phyloP scores from a whole-genome alignment of 1,140 invertebrate species.

The Ostrea edulis region DNA sequence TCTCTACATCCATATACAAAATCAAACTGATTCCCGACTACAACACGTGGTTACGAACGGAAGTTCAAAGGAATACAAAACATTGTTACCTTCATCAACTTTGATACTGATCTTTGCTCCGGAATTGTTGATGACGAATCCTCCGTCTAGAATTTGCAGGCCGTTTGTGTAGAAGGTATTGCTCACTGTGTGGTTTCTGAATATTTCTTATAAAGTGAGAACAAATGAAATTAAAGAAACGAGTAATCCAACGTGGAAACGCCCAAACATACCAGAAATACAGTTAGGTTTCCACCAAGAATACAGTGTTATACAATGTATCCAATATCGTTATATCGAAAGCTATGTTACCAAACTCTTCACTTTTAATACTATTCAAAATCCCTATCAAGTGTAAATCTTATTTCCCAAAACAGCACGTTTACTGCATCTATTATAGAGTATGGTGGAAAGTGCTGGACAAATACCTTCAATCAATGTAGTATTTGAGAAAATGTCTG shows the following conservation, averaged over 20 bases:
- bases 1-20: too few relatives aligned
- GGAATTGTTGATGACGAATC: not conserved
- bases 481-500: not conserved
- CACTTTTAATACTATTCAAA: not conserved
- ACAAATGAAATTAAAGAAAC: not conserved
- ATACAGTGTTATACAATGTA: not conserved
- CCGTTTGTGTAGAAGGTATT: not conserved
- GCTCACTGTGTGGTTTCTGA: constrained; percentile 1
- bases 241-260: not conserved
- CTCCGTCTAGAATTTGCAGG: not conserved
- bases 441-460: not conserved
- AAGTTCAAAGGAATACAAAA: not conserved
- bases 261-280: not conserved
- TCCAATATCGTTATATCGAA: not conserved
- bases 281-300: not conserved
- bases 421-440: not conserved
- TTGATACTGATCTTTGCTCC: not conserved
- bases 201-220: not conserved
- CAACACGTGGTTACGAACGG: not conserved
- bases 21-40: too few relatives aligned
- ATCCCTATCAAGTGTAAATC: not conserved
- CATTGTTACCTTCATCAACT: not conserved
- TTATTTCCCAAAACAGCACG: not conserved
- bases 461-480: not conserved
- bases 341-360: too few relatives aligned